phyloP scores from a whole-genome alignment of 2,113 vertebrate genomes.

The Abramis brama region DNA sequence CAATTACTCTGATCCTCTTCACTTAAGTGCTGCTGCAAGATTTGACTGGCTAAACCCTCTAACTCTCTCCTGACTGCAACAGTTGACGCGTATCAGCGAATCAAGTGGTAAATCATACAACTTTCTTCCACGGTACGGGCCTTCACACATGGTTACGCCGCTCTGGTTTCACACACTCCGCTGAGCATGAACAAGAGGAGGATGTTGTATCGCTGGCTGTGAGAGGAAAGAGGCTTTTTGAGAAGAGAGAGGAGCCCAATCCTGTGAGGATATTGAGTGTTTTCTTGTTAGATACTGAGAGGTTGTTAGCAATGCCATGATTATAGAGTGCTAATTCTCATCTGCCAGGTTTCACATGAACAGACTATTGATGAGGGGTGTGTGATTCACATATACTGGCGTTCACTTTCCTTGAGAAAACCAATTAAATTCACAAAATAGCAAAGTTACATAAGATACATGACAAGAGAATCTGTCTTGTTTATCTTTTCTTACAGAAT shows the following conservation, averaged over 20 bases:
- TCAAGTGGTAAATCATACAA: conserved; percentile 19
- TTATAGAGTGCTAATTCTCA: conserved; percentile 26
- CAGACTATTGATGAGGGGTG: neutral
- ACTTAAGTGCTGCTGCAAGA: neutral
- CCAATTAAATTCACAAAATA: neutral
- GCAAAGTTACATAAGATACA: neutral
- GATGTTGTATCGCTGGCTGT: neutral
- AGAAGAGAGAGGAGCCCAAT: neutral
- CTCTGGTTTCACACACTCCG: neutral
- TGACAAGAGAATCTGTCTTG: no score
- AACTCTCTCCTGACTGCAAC: conserved; percentile 16
- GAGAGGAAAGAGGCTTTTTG: conserved; percentile 3
- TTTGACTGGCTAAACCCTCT: neutral
- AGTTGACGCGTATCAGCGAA: conserved; percentile 6
- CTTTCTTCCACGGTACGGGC: neutral
- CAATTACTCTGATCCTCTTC: neutral
- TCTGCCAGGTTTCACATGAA: conserved; percentile 15
- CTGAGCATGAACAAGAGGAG: conserved; percentile 15
- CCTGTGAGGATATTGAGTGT: conserved; percentile 7
- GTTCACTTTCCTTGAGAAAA: neutral
- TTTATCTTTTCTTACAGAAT: no score
- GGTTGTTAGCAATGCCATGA: neutral
- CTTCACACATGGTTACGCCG: conserved; percentile 10
- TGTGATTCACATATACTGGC: neutral
- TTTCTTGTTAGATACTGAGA: conserved; percentile 5